These are phyloP conservation scores for Euglossa dilemma DNA, from an alignment of 1,140 invertebrate genomes.

Conservation along the genomic window DNA sequence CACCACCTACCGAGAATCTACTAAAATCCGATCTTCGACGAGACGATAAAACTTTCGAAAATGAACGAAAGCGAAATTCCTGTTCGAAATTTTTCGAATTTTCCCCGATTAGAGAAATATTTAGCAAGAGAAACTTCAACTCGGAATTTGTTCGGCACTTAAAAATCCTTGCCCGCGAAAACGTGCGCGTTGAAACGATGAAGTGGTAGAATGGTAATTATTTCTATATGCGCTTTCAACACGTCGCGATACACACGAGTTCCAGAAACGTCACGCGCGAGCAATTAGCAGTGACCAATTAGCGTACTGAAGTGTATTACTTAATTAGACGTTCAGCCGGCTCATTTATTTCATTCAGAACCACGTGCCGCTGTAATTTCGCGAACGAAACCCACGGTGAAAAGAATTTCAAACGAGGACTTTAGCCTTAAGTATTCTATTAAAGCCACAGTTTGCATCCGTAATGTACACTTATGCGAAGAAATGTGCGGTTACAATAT, in stretches of 20 bases:
- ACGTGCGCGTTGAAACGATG: background rate
- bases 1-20: too few relatives aligned
- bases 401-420: background rate
- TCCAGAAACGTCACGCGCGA: background rate
- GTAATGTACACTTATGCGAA: background rate
- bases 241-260: background rate
- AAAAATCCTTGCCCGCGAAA: background rate
- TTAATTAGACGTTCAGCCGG: constrained; percentile 13
- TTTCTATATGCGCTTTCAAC: background rate
- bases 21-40: too few relatives aligned
- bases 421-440: background rate
- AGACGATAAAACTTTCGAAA: too few relatives aligned
- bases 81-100: too few relatives aligned
- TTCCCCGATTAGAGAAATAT: too few relatives aligned
- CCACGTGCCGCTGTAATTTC: background rate
- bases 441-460: background rate
- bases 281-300: constrained; percentile 26
- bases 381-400: background rate
- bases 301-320: constrained; percentile 16
- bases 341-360: constrained; percentile 1
- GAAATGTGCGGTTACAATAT: background rate
- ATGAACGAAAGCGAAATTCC: too few relatives aligned
- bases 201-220: background rate
- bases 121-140: too few relatives aligned
- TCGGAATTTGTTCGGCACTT: background rate